Base-by-base conservation (phyloP, 1,140 invertebrate species). In the Ooceraea biroi region DNA sequence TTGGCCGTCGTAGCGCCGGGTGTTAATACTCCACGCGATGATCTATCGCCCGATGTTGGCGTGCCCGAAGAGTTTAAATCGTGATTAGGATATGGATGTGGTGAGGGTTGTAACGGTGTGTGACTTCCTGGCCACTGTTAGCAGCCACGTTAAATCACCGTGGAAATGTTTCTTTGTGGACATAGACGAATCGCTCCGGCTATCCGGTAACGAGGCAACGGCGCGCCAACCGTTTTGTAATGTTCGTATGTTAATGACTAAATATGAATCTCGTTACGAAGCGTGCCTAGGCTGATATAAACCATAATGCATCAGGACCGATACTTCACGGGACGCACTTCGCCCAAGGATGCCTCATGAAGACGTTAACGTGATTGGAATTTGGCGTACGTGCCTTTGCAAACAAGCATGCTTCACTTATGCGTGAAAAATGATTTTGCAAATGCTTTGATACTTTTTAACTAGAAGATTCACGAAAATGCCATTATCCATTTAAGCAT, bases 231-330 rank as follows among this genome's bases (percentile, higher is more conserved):
- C 71, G 48, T 74, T 83, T 63, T 63, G 65, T 83, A 77, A 83
- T 77, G 60, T 77, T 46, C 71, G 82, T 83, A 83, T 83, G 82
- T 83, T 83, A 83, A 83, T 82, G 78, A 82, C 52, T 25, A 82
- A 74, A 69, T 82, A 74, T 74, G 78, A 82, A 82, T 82, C 69
- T 82, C 83, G 65, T 84, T 84, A 82, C 25, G 66, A 46, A 46
- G 17, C 58, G 36, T 19, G 65, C 46, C 77, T 41, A n/a, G 50
- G 50, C 36, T 46, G 76, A 60, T 74, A 82, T 61, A 73, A 82
- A 74, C 68, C 25, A 60, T 82, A 74, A 74, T 74, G 69, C 27
- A 74, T 82, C 69, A 72, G 69, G 74, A 52, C 69, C 55, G 57
- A 80, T 71, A 46, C 76, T 44, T 57, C 36, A 46, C 60, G 46